Conservation (phyloP, 2,888 invertebrate species). For the Perdita meconis region DNA sequence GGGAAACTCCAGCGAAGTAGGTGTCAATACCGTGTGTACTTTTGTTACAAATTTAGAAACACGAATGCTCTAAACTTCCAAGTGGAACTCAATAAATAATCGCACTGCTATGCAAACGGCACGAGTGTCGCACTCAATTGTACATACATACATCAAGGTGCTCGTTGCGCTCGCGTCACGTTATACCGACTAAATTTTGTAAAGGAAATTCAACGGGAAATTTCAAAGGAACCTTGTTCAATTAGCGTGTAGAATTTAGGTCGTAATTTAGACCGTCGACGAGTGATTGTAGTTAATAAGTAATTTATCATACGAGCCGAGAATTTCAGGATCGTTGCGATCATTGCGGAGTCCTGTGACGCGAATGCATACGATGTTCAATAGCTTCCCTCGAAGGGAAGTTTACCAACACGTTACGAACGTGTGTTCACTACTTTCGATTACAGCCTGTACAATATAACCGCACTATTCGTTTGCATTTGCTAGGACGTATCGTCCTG, state of each 20-base stretch:
- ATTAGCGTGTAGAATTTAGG: slow-evolving; percentile 44
- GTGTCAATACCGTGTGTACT: too few species aligned
- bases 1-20: slow-evolving; percentile 23
- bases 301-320: slow-evolving; percentile 49
- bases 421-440: slow-evolving; percentile 6
- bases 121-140: background rate
- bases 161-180: slow-evolving; percentile 9
- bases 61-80: too few species aligned
- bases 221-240: slow-evolving; percentile 51
- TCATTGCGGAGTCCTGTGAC: slow-evolving; percentile 3
- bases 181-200: slow-evolving; percentile 25
- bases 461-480: slow-evolving; percentile 18
- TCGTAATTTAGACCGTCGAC: slow-evolving; percentile 46
- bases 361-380: background rate
- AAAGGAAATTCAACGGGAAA: slow-evolving; percentile 39
- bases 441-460: background rate
- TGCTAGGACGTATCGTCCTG: slow-evolving; percentile 16
- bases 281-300: slow-evolving; percentile 38
- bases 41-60: too few species aligned
- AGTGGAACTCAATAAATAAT: too few species aligned
- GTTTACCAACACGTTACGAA: background rate
- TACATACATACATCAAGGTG: slow-evolving; percentile 11
- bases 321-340: slow-evolving; percentile 31
- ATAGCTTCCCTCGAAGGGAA: slow-evolving; percentile 19
- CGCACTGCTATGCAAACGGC: too few species aligned